These are phyloP conservation scores for Ornithoptera priamus DNA, from an alignment of 2,888 invertebrate genomes.

Conservation along the genomic window DNA sequence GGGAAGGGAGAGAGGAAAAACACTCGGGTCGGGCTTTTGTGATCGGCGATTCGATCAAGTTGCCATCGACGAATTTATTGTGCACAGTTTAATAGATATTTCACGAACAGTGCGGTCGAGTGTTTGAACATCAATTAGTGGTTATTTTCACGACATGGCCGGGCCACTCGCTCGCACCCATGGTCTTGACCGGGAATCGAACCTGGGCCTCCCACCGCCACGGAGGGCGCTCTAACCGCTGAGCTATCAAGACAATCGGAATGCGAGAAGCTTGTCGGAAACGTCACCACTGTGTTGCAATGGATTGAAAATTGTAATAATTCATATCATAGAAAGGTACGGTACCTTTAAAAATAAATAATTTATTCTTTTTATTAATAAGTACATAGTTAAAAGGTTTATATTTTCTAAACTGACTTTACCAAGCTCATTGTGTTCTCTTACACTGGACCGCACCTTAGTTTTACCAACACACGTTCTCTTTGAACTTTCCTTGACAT, in stretches of 20 bases:
- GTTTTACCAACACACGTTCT: slow-evolving; percentile 34
- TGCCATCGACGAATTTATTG: slow-evolving; percentile 68
- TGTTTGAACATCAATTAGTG: slow-evolving; percentile 38
- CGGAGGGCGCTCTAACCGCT: slow-evolving; percentile 75
- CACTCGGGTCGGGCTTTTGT: slow-evolving; percentile 66
- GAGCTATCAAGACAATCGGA: slow-evolving; percentile 78
- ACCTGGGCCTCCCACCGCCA: slow-evolving; percentile 69
- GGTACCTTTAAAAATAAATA: not conserved
- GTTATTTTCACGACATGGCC: slow-evolving; percentile 35
- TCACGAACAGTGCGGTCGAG: slow-evolving; percentile 54
- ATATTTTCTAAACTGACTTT: not conserved
- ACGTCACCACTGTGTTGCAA: slow-evolving; percentile 1
- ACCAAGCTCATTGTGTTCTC: slow-evolving; percentile 27
- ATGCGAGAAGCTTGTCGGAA: slow-evolving; percentile 52
- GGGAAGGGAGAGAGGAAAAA: slow-evolving; percentile 57
- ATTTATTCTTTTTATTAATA: not conserved
- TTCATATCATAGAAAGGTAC: not conserved
- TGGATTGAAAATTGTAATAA: not conserved
- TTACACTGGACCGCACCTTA: slow-evolving; percentile 52
- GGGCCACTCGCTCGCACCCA: slow-evolving; percentile 56
- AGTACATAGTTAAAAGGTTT: not conserved
- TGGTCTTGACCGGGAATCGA: slow-evolving; percentile 79
- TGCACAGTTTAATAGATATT: slow-evolving; percentile 55
- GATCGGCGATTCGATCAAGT: slow-evolving; percentile 74
- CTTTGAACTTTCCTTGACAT: slow-evolving; percentile 42